Percentiles rank a stretch among this genome's conserved stretches.
Evolutionary conservation across 2,888 invertebrate species (phyloP).

Genomic region (Drosophila mimica): DNA sequence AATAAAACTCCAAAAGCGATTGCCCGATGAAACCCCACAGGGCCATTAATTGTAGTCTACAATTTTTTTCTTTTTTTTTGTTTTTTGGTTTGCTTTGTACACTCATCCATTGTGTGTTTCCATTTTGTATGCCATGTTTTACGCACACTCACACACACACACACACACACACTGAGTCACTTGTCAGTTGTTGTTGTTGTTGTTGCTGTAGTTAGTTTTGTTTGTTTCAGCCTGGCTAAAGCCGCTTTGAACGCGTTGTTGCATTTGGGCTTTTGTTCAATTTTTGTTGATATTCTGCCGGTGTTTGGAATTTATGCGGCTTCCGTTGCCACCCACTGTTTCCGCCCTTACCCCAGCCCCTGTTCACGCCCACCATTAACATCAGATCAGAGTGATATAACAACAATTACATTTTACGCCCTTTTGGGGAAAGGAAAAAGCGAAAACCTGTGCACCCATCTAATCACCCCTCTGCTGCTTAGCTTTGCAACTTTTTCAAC

Average conservation of each 20-base stretch:
- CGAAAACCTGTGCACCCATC: neutral
- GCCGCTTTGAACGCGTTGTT: slow-evolving; percentile 69
- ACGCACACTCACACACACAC: slow-evolving; percentile 34
- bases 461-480: neutral
- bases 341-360: slow-evolving; percentile 9
- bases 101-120: slow-evolving; percentile 41
- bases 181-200: slow-evolving; percentile 41
- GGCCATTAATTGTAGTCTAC: slow-evolving; percentile 77
- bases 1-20: slow-evolving; percentile 56
- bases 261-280: slow-evolving; percentile 51
- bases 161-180: slow-evolving; percentile 14
- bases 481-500: neutral
- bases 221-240: slow-evolving; percentile 64
- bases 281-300: slow-evolving; percentile 64
- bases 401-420: slow-evolving; percentile 51
- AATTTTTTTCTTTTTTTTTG: slow-evolving; percentile 31
- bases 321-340: slow-evolving; percentile 47
- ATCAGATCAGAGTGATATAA: slow-evolving; percentile 34
- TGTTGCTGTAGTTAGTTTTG: slow-evolving; percentile 52
- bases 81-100: slow-evolving; percentile 17
- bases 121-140: slow-evolving; percentile 44
- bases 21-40: slow-evolving; percentile 75
- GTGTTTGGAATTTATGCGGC: slow-evolving; percentile 81
- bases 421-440: slow-evolving; percentile 10
- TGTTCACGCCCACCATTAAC: slow-evolving; percentile 13